These are phyloP conservation scores for Cerastis leucographa DNA, from an alignment of 2,888 invertebrate species.

Conservation along the genomic window DNA sequence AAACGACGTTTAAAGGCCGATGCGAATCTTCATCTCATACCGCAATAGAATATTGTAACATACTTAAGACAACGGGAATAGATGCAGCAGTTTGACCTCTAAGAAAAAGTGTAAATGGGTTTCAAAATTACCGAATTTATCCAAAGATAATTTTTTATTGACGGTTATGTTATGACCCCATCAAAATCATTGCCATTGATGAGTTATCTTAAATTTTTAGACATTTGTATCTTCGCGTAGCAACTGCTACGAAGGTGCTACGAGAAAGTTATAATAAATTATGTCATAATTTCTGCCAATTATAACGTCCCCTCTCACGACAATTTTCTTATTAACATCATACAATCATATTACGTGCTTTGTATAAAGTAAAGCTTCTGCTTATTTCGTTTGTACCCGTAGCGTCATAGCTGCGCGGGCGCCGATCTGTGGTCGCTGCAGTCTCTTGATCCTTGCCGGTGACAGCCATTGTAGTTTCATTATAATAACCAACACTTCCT, in stretches of 20 bases:
- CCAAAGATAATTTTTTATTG: background rate
- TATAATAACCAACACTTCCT: slow-evolving; percentile 67
- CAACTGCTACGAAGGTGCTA: slow-evolving; percentile 41
- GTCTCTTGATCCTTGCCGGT: slow-evolving; percentile 64
- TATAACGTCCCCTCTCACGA: background rate
- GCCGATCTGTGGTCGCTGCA: slow-evolving; percentile 45
- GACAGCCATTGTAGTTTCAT: slow-evolving; percentile 61
- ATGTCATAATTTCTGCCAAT: background rate
- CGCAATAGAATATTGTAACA: background rate
- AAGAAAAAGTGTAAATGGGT: background rate
- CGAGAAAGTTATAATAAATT: slow-evolving; percentile 34
- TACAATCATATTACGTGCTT: background rate
- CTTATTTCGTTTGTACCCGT: background rate
- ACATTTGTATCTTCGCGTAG: slow-evolving; percentile 14
- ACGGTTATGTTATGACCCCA: background rate
- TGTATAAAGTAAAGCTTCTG: slow-evolving; percentile 44
- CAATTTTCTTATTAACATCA: background rate
- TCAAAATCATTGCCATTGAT: background rate
- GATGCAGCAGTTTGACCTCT: too few species aligned
- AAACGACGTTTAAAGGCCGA: background rate
- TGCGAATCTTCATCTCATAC: background rate
- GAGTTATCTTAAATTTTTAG: background rate
- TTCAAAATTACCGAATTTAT: background rate
- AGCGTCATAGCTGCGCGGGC: slow-evolving; percentile 37
- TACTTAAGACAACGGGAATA: background rate